Conservation (phyloP, 64 coral and sea anemone genomes). For the Montipora efflorescens region DNA sequence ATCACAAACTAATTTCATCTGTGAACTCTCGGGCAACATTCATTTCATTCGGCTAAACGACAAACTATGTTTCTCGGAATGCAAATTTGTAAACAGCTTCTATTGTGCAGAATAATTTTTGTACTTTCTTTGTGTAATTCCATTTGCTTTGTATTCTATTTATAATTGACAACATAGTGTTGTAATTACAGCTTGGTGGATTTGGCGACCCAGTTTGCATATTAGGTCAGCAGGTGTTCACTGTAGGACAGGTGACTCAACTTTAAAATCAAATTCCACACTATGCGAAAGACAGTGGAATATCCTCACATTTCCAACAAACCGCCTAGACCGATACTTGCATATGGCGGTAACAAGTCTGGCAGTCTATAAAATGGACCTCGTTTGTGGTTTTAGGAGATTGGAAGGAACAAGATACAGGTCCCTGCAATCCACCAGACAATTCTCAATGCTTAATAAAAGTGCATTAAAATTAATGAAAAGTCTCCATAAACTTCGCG, state of each 20-base stretch:
- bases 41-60: too few relatives aligned
- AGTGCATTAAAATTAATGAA: conserved; percentile 59
- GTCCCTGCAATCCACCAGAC: not conserved
- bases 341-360: not conserved
- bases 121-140: conserved; percentile 17
- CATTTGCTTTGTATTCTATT: conserved; percentile 16
- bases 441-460: conserved; percentile 16
- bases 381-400: too few relatives aligned
- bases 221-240: conserved; percentile 28
- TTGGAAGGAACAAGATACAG: not conserved
- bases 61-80: not conserved
- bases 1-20: too few relatives aligned
- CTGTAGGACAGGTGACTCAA: conserved; percentile 2
- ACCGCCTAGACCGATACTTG: not conserved
- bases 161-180: conserved; percentile 14
- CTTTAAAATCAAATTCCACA: conserved; percentile 5
- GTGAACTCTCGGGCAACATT: not conserved
- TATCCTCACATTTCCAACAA: not conserved
- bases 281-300: not conserved
- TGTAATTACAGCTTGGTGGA: conserved; percentile 24
- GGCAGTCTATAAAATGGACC: not conserved
- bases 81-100: conserved; percentile 15
- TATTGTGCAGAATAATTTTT: conserved; percentile 18
- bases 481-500: conserved; percentile 46
- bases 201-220: conserved; percentile 23